These are phyloP conservation scores for Andrena minutula DNA, from an alignment of 2,888 invertebrate species.

Conservation along the genomic window DNA sequence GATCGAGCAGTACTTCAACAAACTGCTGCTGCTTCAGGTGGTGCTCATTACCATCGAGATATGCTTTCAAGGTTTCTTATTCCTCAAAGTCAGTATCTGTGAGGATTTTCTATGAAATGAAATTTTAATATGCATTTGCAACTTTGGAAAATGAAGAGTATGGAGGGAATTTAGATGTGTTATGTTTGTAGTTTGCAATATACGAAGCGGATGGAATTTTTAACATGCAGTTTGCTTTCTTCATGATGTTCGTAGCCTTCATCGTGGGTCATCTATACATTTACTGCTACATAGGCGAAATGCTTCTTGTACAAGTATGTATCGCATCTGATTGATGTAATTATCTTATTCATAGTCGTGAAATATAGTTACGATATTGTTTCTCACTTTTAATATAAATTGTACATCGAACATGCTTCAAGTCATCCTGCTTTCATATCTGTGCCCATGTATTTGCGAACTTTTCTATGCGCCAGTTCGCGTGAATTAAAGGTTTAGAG, in stretches of 20 bases:
- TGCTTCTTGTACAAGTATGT: slow-evolving; percentile 55
- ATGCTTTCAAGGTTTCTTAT: neutral
- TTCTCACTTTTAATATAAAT: neutral
- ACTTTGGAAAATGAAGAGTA: too few relatives aligned
- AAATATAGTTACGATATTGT: too few relatives aligned
- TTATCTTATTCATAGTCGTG: too few relatives aligned
- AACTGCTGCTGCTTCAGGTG: neutral
- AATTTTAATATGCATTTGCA: too few relatives aligned
- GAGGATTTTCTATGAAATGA: too few relatives aligned
- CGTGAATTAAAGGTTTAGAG: too few relatives aligned
- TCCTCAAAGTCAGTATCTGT: too few relatives aligned
- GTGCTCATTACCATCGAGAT: neutral
- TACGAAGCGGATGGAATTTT: slow-evolving; percentile 4
- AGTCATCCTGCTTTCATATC: too few relatives aligned
- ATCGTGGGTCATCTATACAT: slow-evolving; percentile 65
- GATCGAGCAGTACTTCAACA: neutral
- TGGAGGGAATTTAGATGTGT: too few relatives aligned
- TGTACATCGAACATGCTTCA: too few relatives aligned
- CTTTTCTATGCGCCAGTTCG: too few relatives aligned
- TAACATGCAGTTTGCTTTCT: slow-evolving; percentile 55
- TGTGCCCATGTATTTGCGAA: too few relatives aligned
- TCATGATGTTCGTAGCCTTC: slow-evolving; percentile 50
- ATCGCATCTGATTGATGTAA: neutral
- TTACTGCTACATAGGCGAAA: slow-evolving; percentile 75
- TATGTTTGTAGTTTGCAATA: slow-evolving; percentile 14